Base-by-base conservation (phyloP, 2,888 invertebrate genomes). In the Bellardia bayeri region DNA sequence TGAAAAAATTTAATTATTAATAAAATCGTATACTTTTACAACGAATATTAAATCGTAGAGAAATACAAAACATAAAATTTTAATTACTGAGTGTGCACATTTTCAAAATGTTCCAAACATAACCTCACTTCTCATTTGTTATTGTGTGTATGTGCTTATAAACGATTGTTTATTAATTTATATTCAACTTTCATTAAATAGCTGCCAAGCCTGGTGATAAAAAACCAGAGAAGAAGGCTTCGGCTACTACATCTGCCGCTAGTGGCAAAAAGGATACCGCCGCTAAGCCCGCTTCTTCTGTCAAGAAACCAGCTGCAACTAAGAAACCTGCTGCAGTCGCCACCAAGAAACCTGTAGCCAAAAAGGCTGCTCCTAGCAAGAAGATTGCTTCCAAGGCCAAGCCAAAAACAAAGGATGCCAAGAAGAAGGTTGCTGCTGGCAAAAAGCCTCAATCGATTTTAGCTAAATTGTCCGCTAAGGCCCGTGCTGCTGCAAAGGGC, bases 161-260 rank as follows among this genome's bases (percentile, higher is more conserved):
- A 14, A 45, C 14, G 23, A 3, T 7, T 13, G 13, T 40, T 42
- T 51, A 51, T 2, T 54, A n/a, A 5, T 13, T 13, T 5, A 63
- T 42, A 37, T 40, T 54, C 33, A 63, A 83, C 30, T 82, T 14
- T 40, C 40, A 61, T 71, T 51, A 3, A 84, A 51, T 85, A 84
- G 94, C 94, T 88, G 95, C 95, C 76, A 95, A 95, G 91, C 94
- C 95, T 91, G 94, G 94, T 89, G 96, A 95, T 91, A 96, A 95
- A 93, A 95, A 95, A 93, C 95, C 90, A 87, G 93, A 93, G 89
- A 94, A 94, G 88, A 94, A 95, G 89, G 91, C 93, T 75, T 91
- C 94, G 40, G 90, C 93, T 58, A 90, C 93, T 66, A 93, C 95
- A 76, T 89, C 86, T 78, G 93, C 94, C 42, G 92, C 94, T 94